Evolutionary conservation across 2,888 invertebrate genomes (phyloP).

Genomic region (Tenodera sinensis): DNA sequence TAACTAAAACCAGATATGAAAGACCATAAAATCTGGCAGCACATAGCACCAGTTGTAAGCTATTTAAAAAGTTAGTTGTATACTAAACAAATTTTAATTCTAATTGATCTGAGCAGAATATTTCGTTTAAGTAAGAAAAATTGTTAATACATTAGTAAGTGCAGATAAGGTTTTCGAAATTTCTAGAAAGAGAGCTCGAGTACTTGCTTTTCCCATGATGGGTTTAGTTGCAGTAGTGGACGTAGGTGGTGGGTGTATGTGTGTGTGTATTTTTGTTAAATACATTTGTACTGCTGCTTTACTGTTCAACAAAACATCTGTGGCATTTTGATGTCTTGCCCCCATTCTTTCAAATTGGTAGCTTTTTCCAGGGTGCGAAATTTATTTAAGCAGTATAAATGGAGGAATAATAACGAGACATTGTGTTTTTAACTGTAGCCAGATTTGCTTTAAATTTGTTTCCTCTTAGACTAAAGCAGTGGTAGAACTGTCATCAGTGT

Average conservation of each 20-base stretch:
- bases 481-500: background rate
- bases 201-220: conserved; percentile 4
- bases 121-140: background rate
- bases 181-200: background rate
- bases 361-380: background rate
- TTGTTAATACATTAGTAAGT: background rate
- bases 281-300: background rate
- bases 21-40: background rate
- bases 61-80: background rate
- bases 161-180: background rate
- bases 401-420: background rate
- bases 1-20: background rate
- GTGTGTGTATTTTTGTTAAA: background rate
- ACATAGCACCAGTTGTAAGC: background rate
- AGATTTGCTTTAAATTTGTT: background rate
- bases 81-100: background rate
- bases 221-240: background rate
- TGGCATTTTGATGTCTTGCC: background rate
- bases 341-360: background rate
- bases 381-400: background rate
- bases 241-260: conserved; percentile 7
- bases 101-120: background rate
- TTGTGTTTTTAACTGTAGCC: background rate
- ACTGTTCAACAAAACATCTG: background rate
- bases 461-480: background rate